phyloP scores from a whole-genome alignment of 2,797 vertebrate species.

The Neosilurus mollespiculum region DNA sequence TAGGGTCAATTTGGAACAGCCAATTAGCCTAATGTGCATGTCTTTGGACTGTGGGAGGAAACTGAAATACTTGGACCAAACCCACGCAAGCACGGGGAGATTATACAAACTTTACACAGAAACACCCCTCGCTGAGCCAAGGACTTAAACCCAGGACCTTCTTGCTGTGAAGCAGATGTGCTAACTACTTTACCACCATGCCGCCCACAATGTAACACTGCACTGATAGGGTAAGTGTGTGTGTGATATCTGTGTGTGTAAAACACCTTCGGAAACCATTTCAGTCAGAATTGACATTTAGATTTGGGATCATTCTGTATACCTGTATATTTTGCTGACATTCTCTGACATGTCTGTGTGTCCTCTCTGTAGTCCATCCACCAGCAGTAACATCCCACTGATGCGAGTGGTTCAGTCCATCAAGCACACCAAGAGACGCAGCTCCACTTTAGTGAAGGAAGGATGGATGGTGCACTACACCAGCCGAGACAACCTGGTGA shows the following conservation, averaged over 20 bases:
- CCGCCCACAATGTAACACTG: neutral
- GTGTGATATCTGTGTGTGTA: too few species aligned
- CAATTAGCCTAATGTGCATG: too few species aligned
- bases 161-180: too few species aligned
- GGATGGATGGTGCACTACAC: slow-evolving; percentile 87
- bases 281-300: neutral
- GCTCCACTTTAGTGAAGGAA: slow-evolving; percentile 81
- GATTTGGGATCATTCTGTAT: neutral
- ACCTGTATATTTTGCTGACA: neutral
- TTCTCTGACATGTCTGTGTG: slow-evolving; percentile 57
- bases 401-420: slow-evolving; percentile 85
- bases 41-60: too few species aligned
- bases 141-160: too few species aligned
- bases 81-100: too few species aligned
- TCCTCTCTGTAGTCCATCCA: slow-evolving; percentile 72
- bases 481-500: slow-evolving; percentile 82
- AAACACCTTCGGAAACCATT: neutral
- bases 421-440: slow-evolving; percentile 83
- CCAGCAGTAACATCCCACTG: slow-evolving; percentile 82
- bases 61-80: too few species aligned
- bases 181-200: too few species aligned
- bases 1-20: too few species aligned
- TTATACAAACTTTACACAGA: too few species aligned
- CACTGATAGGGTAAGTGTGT: too few species aligned
- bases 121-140: too few species aligned